These are phyloP conservation scores for Ceratina calcarata DNA, from an alignment of 1,140 invertebrate genomes.

Conservation along the genomic window DNA sequence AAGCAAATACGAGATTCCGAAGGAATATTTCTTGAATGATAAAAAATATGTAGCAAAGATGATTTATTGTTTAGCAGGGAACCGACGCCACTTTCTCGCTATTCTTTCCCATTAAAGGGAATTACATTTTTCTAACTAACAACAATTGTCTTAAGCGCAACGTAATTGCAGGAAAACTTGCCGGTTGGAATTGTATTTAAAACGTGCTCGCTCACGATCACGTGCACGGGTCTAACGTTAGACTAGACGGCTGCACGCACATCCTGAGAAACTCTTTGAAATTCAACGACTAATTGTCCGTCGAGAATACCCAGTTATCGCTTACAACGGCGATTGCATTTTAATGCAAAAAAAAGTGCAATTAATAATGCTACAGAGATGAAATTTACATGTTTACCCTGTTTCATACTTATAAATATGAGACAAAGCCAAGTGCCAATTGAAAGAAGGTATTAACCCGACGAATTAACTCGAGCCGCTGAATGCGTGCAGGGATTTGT, in stretches of 20 bases:
- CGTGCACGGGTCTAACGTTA: background rate
- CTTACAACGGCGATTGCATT: too few species aligned
- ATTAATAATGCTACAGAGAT: too few species aligned
- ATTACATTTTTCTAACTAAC: slow-evolving; percentile 6
- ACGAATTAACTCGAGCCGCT: background rate
- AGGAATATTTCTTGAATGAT: too few species aligned
- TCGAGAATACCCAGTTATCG: background rate
- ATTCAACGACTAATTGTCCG: background rate
- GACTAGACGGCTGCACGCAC: background rate
- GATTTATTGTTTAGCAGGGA: too few species aligned
- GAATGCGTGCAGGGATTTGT: background rate
- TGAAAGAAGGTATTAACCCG: background rate
- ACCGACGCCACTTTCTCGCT: slow-evolving; percentile 12
- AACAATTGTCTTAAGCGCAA: slow-evolving; percentile 12
- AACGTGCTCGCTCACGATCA: slow-evolving; percentile 14
- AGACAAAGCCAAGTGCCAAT: too few species aligned
- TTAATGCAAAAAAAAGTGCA: too few species aligned
- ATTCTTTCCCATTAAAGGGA: background rate
- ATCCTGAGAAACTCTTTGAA: slow-evolving; percentile 15
- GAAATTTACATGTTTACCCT: too few species aligned
- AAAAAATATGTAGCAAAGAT: too few species aligned
- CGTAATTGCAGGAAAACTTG: slow-evolving; percentile 26
- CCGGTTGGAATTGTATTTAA: slow-evolving; percentile 23
- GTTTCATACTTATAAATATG: too few species aligned
- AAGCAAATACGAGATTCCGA: background rate